Evolutionary conservation across 2,888 invertebrate species (phyloP).

Genomic region (Metacarcinus magister): DNA sequence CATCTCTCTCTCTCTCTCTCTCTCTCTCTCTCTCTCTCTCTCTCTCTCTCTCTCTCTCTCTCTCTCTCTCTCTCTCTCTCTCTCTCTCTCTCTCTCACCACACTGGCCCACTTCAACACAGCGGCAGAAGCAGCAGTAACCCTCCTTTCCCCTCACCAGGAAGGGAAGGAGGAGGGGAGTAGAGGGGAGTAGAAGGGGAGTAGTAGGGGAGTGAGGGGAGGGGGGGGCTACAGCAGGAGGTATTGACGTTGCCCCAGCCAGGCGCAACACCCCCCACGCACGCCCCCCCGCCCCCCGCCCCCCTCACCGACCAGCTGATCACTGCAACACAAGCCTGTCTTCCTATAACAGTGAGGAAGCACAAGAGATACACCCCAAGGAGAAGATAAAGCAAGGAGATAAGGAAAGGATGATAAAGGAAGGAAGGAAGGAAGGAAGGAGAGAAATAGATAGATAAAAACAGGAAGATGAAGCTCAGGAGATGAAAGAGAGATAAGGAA

Average conservation of each 20-base stretch:
- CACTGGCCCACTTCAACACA: constrained; percentile 8
- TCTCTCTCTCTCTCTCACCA: not conserved
- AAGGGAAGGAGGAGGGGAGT: not conserved
- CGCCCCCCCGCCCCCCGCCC: not conserved
- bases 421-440: not conserved
- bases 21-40: constrained; percentile 39
- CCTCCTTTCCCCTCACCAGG: not conserved
- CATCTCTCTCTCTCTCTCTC: constrained; percentile 34
- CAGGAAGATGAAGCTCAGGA: not conserved
- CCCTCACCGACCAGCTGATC: not conserved
- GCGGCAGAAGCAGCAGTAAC: not conserved
- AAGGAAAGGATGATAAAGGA: not conserved
- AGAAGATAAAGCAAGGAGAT: not conserved
- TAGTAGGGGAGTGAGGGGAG: not conserved
- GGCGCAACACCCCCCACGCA: not conserved
- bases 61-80: not conserved
- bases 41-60: constrained; percentile 39
- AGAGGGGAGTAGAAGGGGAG: not conserved
- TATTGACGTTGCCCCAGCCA: not conserved
- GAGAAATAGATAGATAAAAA: not conserved
- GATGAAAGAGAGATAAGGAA: not conserved
- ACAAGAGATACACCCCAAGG: not conserved
- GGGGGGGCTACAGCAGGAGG: not conserved
- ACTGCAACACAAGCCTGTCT: not conserved
- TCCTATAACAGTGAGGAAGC: not conserved